Evolutionary conservation across 2,888 invertebrate genomes (phyloP), one percentile per base, ranked within the genome.

Genomic region (Zygaena filipendulae): DNA sequence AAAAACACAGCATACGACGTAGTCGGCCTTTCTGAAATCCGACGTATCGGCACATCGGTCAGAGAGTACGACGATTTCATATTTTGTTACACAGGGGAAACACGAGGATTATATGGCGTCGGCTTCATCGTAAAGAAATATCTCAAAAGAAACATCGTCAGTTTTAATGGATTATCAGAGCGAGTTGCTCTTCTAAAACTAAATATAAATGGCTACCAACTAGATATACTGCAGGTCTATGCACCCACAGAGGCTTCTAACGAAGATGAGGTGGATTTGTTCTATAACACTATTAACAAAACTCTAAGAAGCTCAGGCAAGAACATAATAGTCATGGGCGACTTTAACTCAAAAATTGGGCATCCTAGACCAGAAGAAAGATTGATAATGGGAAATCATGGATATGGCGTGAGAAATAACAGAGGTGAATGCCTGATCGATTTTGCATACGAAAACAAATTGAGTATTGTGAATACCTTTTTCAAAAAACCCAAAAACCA

Each of bases 161-260:
- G 24, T 11, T 34, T 30, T 20, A 25, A 7, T 8, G 27, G 32
- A 4, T 3, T 38, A 13, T 32, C 34, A 13, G 32, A 37, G 4
- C 24, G 37, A 12, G 34, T 34, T 3, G 37, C 29, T 10, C 1
- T 29, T 5, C n/a, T 38, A 18, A 18, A 33, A 10, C 5, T 38
- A 11, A 22, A 27, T 11, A 14, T 27, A 4, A n/a, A 34, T 9
- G 23, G n/a, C 6, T 3, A 6, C 2, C 2, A 9, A 3, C 4
- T 30, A 8, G 5, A 11, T 10, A 31, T 45, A 12, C 34, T 42
- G 20, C 41, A 42, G 33, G 25, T 19, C 3, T 42, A 42, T 14
- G 30, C 39, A 7, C 42, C 42, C 1, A 45, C 40, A 4, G 36
- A 35, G 13, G 14, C 7, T 3, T 20, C 41, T 19, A 28, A 5